Conservation (phyloP, 2,888 invertebrate genomes). For the Pseudanteris insignis region DNA sequence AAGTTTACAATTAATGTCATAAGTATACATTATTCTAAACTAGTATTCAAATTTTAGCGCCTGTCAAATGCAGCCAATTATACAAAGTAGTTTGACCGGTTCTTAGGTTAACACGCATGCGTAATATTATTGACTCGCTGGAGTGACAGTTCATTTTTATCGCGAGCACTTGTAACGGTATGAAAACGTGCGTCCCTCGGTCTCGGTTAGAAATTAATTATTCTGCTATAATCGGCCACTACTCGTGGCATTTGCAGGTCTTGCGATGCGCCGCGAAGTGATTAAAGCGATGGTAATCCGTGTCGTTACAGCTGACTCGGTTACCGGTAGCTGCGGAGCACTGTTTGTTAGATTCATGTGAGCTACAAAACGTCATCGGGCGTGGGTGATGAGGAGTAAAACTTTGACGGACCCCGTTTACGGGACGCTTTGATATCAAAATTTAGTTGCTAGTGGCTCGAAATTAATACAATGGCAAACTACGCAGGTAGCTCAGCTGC, state of each 20-base stretch:
- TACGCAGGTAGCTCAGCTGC: constrained; percentile 56
- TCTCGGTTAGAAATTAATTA: no score
- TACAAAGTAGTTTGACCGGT: no score
- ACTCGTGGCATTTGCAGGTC: no score
- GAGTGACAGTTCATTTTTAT: constrained; percentile 22
- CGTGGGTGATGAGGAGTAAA: constrained; percentile 25
- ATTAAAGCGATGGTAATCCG: no score
- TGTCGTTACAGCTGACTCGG: no score
- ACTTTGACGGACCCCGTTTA: constrained; percentile 10
- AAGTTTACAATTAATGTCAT: no score
- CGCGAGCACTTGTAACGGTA: constrained; percentile 12
- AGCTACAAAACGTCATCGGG: constrained; percentile 16
- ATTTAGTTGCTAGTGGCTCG: constrained; percentile 2
- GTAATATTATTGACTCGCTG: constrained; percentile 52
- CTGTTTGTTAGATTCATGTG: constrained; percentile 11
- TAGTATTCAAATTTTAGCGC: constrained; percentile 8
- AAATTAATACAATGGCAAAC: constrained; percentile 54
- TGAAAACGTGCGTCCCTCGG: neutral
- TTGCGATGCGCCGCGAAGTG: no score
- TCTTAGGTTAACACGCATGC: constrained; percentile 47
- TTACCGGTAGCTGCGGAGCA: no score
- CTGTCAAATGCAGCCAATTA: constrained; percentile 3
- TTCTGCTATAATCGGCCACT: no score
- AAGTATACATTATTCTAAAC: no score
- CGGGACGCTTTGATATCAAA: constrained; percentile 16